A percentile compares a stretch with the other conserved stretches of the same genome.
phyloP scores from a whole-genome alignment of 2,888 invertebrate genomes.

The Andrena praecox region DNA sequence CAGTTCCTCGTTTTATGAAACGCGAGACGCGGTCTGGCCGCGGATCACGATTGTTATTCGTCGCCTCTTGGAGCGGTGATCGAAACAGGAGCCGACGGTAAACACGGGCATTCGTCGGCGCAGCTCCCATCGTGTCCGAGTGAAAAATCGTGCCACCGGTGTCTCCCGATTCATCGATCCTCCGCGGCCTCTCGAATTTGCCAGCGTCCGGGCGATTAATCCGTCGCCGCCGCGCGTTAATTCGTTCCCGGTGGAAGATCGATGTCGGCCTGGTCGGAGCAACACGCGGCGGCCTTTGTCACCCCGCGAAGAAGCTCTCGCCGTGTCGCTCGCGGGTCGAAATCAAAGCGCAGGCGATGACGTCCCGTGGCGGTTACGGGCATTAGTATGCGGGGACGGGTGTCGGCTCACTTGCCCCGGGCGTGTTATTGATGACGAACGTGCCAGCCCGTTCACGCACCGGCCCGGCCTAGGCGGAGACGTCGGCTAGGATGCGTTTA shows the following conservation, averaged over 20 bases:
- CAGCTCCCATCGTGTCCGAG: not conserved
- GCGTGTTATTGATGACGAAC: constrained; percentile 65
- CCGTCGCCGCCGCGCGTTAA: constrained; percentile 12
- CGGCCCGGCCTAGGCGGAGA: constrained; percentile 47
- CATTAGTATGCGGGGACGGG: constrained; percentile 59
- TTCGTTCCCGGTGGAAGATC: constrained; percentile 25
- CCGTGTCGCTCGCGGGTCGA: too few relatives aligned
- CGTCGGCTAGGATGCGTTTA: constrained; percentile 59
- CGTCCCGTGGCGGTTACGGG: constrained; percentile 39
- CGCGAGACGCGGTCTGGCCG: not conserved
- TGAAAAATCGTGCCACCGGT: not conserved
- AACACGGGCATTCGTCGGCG: constrained; percentile 17
- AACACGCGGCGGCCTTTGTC: too few relatives aligned
- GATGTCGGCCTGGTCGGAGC: not conserved
- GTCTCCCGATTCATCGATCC: constrained; percentile 13
- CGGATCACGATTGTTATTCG: constrained; percentile 10
- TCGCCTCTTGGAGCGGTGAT: constrained; percentile 21
- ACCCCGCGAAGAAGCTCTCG: too few relatives aligned
- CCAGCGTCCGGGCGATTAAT: constrained; percentile 22
- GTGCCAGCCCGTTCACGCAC: constrained; percentile 47
- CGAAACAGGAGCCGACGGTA: constrained; percentile 24
- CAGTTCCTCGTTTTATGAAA: constrained; percentile 13
- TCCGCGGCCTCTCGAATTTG: constrained; percentile 3
- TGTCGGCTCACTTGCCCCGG: constrained; percentile 45
- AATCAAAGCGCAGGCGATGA: constrained; percentile 18